phyloP scores from a whole-genome alignment of 2,888 invertebrate genomes.

The Drosophila prostipennis region DNA sequence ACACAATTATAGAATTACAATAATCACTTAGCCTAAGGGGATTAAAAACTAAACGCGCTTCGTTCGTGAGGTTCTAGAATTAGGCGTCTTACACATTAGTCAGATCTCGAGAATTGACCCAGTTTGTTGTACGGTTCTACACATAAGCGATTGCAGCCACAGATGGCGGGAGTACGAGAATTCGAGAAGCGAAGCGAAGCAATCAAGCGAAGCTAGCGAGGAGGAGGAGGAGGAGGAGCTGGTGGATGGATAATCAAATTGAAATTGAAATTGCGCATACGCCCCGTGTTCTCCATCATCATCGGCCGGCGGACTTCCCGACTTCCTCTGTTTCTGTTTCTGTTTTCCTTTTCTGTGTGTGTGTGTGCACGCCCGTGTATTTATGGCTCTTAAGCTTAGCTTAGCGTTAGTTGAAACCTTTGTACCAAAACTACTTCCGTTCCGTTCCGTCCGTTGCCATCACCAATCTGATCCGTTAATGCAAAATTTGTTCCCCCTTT shows the following conservation, averaged over 20 bases:
- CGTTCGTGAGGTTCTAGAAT: slow-evolving; percentile 60
- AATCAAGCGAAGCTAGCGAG: slow-evolving; percentile 51
- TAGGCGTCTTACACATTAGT: slow-evolving; percentile 69
- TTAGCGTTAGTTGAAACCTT: slow-evolving; percentile 65
- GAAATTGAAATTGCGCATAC: slow-evolving; percentile 26
- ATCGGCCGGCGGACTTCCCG: slow-evolving; percentile 28
- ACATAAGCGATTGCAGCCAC: slow-evolving; percentile 25
- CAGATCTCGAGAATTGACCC: slow-evolving; percentile 77
- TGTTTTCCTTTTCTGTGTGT: not conserved
- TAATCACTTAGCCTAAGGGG: slow-evolving; percentile 65
- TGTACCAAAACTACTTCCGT: slow-evolving; percentile 67
- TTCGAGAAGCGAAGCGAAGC: slow-evolving; percentile 39
- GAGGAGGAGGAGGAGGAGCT: slow-evolving; percentile 5
- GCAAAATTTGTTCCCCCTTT: slow-evolving; percentile 37
- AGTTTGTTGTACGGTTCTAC: slow-evolving; percentile 52
- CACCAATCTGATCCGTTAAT: slow-evolving; percentile 67
- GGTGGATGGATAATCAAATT: not conserved
- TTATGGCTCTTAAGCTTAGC: slow-evolving; percentile 65
- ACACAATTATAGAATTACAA: slow-evolving; percentile 65
- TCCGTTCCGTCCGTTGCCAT: slow-evolving; percentile 56
- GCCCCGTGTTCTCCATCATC: slow-evolving; percentile 33
- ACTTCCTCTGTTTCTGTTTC: not conserved
- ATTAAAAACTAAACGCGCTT: slow-evolving; percentile 50
- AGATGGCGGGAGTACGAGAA: slow-evolving; percentile 9
- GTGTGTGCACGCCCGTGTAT: slow-evolving; percentile 2